phyloP scores from a whole-genome alignment of 1,140 invertebrate species.

The Scaptomyza graminum region DNA sequence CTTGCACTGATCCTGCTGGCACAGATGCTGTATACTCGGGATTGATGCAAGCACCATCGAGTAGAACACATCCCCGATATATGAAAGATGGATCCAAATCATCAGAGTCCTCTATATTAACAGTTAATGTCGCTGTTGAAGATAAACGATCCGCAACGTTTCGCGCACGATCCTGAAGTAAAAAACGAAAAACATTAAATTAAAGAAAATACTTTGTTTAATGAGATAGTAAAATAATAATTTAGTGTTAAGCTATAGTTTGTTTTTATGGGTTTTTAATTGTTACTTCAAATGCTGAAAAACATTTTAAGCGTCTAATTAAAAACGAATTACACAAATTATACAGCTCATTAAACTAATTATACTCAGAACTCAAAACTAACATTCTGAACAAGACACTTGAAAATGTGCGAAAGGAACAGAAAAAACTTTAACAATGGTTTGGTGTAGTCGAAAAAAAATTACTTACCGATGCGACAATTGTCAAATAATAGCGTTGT shows the following conservation, averaged over 20 bases:
- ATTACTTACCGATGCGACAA: conserved; percentile 93
- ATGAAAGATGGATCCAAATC: conserved; percentile 95
- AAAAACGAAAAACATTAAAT: not conserved
- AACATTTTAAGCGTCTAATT: not conserved
- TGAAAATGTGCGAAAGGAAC: not conserved
- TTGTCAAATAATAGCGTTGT: conserved; percentile 94
- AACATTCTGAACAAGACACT: not conserved
- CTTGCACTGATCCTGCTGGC: conserved; percentile 91
- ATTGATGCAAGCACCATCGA: conserved; percentile 92
- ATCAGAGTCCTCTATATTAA: conserved; percentile 94
- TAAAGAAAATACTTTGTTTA: not conserved
- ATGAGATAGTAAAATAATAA: too few species aligned
- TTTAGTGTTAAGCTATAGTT: too few species aligned
- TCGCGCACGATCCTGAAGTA: conserved; percentile 90
- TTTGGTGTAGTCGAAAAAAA: not conserved
- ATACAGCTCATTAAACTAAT: not conserved
- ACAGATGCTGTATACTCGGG: conserved; percentile 92
- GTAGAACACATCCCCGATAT: conserved; percentile 91
- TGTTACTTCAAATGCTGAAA: not conserved
- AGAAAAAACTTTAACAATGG: not conserved
- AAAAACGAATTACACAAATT: not conserved
- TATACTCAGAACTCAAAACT: not conserved
- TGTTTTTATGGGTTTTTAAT: too few species aligned
- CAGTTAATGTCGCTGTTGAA: conserved; percentile 92
- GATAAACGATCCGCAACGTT: conserved; percentile 90